Base-by-base conservation (phyloP, 2,888 invertebrate species). In the Zaprionus lineosus region DNA sequence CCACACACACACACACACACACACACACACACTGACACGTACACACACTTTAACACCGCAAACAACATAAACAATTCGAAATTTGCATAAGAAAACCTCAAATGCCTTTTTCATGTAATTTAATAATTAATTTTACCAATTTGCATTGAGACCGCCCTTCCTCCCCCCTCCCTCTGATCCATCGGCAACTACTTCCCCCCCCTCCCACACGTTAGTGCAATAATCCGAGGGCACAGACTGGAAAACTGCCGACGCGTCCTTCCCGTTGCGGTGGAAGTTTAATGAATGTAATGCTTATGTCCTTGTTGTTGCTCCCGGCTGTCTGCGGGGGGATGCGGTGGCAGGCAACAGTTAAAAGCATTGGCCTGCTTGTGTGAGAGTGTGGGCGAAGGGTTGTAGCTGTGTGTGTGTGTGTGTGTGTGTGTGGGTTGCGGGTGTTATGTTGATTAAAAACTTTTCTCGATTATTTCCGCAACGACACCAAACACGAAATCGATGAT, bases 81-180 rank as follows among this genome's bases (percentile, higher is more conserved):
- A 18, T 29, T 31, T 21, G 12, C 53, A 14, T 51, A 51, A 46
- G 59, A 56, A 55, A 70, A 63, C 64, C 67, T 24, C 61, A 72
- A 79, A 82, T 82, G 84, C 72, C 52, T 69, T 75, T 84, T 74
- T 73, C 73, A 65, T 86, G 66, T 84, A 77, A 83, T 75, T 77
- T 77, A 81, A 79, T 79, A 86, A 86, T 84, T 84, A 86, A 86
- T 86, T 86, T 86, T 74, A 70, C 61, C 72, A 83, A 83, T 86
- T 82, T 84, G 66, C 83, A 70, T 61, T 66, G 64, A 73, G 59
- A 56, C 19, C 62, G 60, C 19, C 44, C 52, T 44, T 44, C 64
- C 19, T 19, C 19, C 19, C 19, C 19, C 19, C 19, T 19, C 19
- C 19, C 3, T n/a, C n/a, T n/a, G n/a, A n/a, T n/a, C n/a, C n/a